Evolutionary conservation across 2,888 invertebrate genomes (phyloP), one percentile per base, ranked within the genome.

Genomic region (Tetragonula carbonaria): DNA sequence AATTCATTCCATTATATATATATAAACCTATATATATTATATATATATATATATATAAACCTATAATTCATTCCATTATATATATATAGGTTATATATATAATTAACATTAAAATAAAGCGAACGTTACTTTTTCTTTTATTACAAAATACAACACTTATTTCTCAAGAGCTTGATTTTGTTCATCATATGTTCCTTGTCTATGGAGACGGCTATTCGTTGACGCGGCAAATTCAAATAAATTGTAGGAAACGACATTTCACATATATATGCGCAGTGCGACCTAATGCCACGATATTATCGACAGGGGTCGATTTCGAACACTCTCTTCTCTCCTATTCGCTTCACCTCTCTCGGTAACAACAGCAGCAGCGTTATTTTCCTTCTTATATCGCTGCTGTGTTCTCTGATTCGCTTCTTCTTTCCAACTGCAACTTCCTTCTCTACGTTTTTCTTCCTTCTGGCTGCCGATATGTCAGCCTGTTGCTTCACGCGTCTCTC

Each of bases 381-480:
- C 50, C 45, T 62, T 16, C 11, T 62, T 55, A 67, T 51, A 59
- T 63, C 16, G 62, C 66, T n/a, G 38, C 65, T 28, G 28, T 28
- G 28, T 28, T 28, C 28, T 28, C 28, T 28, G 28, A 28, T 28
- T 2, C 28, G 28, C 28, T 28, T 28, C 2, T 68, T 28, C n/a
- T 50, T 59, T 13, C 33, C 63, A 18, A 59, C 28, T 33, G 62
- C 51, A 16, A 13, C 65, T 28, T n/a, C 28, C 28, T 23, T 55
- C 53, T 59, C 53, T 8, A 16, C 55, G 63, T 72, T 51, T 83
- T 63, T 45, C 77, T 76, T 63, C 45, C 57, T 83, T 62, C 62
- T 21, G 50, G 57, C 67, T 71, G 83, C 76, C 80, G 84, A 86
- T 86, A 86, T 68, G 86, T 87, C 87, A 87, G 89, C 87, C 89